A percentile compares a stretch with the other conserved stretches of the same genome.
phyloP scores from a whole-genome alignment of 1,140 invertebrate genomes.

The Ephestia elutella region DNA sequence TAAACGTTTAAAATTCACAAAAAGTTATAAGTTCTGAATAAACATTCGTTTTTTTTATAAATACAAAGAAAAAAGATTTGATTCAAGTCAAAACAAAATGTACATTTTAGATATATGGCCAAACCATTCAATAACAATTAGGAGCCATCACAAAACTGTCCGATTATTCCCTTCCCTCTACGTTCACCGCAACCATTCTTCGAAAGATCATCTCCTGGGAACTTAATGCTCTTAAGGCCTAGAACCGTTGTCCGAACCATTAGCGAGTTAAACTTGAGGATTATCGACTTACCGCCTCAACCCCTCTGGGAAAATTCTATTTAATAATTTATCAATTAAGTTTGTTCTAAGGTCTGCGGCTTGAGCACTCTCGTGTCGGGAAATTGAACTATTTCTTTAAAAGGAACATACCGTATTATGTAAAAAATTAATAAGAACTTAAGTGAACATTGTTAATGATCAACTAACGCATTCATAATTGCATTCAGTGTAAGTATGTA shows the following conservation, averaged over 20 bases:
- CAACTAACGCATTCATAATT: too few species aligned
- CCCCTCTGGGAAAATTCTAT: constrained; percentile 19
- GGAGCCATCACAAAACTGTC: not conserved
- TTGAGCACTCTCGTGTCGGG: not conserved
- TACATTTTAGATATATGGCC: not conserved
- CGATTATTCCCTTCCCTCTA: not conserved
- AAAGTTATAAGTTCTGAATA: too few species aligned
- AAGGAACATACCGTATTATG: too few species aligned
- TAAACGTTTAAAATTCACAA: too few species aligned
- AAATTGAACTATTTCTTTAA: too few species aligned
- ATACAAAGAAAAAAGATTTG: not conserved
- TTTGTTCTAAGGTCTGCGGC: not conserved
- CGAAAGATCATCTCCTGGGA: constrained; percentile 24
- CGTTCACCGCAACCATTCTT: constrained; percentile 16
- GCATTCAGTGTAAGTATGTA: too few species aligned
- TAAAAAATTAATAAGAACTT: too few species aligned
- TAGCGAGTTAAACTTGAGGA: constrained; percentile 43
- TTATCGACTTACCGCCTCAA: constrained; percentile 27
- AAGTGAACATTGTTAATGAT: too few species aligned
- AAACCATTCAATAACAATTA: not conserved
- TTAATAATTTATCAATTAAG: constrained; percentile 9
- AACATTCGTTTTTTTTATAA: not conserved
- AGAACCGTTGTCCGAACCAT: constrained; percentile 40
- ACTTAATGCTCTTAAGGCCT: constrained; percentile 27
- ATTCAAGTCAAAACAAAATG: not conserved